Evolutionary conservation across 2,113 vertebrate genomes (phyloP), one percentile per base, ranked within the genome.

Genomic region (Carassius auratus): DNA sequence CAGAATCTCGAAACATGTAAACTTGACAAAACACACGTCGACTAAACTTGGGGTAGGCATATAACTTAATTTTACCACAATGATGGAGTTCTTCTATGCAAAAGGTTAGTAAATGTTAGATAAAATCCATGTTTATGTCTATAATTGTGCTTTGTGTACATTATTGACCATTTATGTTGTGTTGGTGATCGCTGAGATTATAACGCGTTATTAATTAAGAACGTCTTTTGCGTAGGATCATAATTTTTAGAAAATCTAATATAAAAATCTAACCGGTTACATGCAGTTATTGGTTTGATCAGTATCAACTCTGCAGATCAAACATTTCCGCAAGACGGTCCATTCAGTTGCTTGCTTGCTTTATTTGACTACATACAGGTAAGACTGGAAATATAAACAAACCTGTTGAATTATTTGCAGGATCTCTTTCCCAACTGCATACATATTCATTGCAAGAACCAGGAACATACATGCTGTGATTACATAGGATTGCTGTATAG

Each of bases 331-430:
- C 13, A 33, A 66, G 26, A 3, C 64, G 1, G n/a, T 66, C 15
- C 42, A 42, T 8, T 42, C 42, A 42, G 8, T 45, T 5, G 15
- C 15, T 55, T 15, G 14, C 52, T 55, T 55, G 5, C 50, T 52
- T 52, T 52, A 14, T 15, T 55, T 45, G 21, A 5, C 71, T n/a
- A 45, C 8, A 48, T 48, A 48, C 38, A 74, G 12, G 42, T 48
- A 48, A 74, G 8, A 1, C 2, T 48, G 36, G 7, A 9, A 69
- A 48, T 48, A 62, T 48, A 48, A 33, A 45, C 61, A n/a, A 93
- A 96, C 96, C 95, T 97, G 96, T 85, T 97, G 96, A 88, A 91
- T 88, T 42, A 97, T 94, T 78, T 97, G 96, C 71, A 91, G 90
- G 85, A 96, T 88, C 92, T 97, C 96, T 93, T 97, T 97, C 87